These are phyloP conservation scores for Sebastes kiyomatsui DNA, from an alignment of 2,797 vertebrate genomes.

Conservation along the genomic window DNA sequence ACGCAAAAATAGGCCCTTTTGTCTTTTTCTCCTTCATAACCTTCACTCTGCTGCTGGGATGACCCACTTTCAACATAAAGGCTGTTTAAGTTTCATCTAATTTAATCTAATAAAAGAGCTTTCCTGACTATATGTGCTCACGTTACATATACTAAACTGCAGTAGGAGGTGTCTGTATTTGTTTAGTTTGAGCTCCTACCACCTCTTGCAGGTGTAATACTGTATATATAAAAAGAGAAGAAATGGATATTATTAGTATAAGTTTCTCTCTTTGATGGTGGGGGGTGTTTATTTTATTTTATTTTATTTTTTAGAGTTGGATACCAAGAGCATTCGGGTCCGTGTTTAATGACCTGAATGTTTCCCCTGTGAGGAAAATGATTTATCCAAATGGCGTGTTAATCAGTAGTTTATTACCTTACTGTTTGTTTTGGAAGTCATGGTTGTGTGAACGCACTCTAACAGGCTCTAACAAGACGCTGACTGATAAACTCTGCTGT, in stretches of 20 bases:
- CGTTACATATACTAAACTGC: slow-evolving; percentile 16
- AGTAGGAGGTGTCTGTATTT: slow-evolving; percentile 12
- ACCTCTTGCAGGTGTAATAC: slow-evolving; percentile 22
- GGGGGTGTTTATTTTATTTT: neutral
- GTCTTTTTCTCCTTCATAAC: slow-evolving; percentile 2
- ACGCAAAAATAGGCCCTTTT: neutral
- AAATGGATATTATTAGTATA: neutral
- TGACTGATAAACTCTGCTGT: slow-evolving; percentile 25
- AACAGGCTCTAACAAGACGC: slow-evolving; percentile 1
- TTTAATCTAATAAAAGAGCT: slow-evolving; percentile 40
- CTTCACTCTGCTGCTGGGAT: neutral
- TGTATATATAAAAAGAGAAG: neutral
- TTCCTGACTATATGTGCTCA: slow-evolving; percentile 27
- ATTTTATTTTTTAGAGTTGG: neutral
- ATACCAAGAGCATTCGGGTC: neutral
- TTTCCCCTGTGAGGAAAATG: slow-evolving; percentile 30
- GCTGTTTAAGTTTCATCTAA: slow-evolving; percentile 38
- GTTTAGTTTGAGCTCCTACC: slow-evolving; percentile 49
- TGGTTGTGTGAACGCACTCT: slow-evolving; percentile 23
- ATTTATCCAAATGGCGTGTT: slow-evolving; percentile 51
- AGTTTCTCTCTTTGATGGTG: slow-evolving; percentile 13
- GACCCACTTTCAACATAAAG: slow-evolving; percentile 35
- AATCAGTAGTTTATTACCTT: slow-evolving; percentile 57
- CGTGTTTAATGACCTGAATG: slow-evolving; percentile 3
- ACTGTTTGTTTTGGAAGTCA: slow-evolving; percentile 69